Conservation (phyloP, 2,888 invertebrate species). For the Lasiommata megera region DNA sequence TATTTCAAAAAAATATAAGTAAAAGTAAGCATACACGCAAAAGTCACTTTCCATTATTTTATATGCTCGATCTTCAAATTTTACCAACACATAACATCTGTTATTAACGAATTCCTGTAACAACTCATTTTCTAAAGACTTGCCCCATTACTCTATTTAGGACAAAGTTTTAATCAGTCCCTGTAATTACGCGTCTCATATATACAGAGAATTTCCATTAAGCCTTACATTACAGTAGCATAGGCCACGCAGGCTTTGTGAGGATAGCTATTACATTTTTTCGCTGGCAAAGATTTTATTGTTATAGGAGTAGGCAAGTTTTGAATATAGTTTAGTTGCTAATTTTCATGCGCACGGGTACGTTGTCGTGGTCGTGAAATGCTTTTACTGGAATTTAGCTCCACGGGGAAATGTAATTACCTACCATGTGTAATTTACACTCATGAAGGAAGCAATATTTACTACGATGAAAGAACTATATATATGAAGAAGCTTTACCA, state of each 20-base stretch:
- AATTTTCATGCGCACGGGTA: conserved; percentile 56
- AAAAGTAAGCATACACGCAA: too few relatives aligned
- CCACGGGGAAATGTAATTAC: conserved; percentile 64
- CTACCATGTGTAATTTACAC: conserved; percentile 28
- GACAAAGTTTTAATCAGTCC: conserved; percentile 21
- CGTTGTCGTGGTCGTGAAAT: conserved; percentile 54
- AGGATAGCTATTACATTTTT: conserved; percentile 15
- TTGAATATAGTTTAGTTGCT: conserved; percentile 42
- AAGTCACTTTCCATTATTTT: too few relatives aligned
- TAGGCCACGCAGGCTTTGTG: conserved; percentile 10
- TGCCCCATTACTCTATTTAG: conserved; percentile 12
- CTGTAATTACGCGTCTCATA: conserved; percentile 22
- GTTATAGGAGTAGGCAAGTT: conserved; percentile 30
- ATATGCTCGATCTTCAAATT: too few relatives aligned
- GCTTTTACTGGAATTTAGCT: conserved; percentile 64
- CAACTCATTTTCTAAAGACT: conserved; percentile 10
- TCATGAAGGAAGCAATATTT: too few relatives aligned
- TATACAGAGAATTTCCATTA: conserved; percentile 30
- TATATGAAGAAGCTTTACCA: too few relatives aligned
- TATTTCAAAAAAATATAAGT: too few relatives aligned
- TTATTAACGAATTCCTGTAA: conserved; percentile 1
- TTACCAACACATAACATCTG: not conserved
- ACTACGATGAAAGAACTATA: too few relatives aligned
- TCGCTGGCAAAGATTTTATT: conserved; percentile 18
- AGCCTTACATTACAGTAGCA: conserved; percentile 6